Evolutionary conservation across 53 echinoderm and acorn worm species (phyloP).

Genomic region (Glandiceps talaboti): DNA sequence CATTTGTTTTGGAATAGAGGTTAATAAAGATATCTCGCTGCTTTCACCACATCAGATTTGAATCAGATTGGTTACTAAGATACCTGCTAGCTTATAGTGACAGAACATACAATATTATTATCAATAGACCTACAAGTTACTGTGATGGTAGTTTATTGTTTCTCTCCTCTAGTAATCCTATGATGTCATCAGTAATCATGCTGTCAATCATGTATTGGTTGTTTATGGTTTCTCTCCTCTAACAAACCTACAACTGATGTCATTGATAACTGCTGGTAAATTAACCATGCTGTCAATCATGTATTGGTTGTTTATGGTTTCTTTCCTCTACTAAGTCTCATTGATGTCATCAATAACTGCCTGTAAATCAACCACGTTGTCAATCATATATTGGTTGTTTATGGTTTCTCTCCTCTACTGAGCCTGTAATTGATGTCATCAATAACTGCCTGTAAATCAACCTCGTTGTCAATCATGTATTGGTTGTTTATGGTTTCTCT

Average conservation of each 20-base stretch:
- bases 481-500: conserved; percentile 77
- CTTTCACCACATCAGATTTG: no score
- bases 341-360: conserved; percentile 79
- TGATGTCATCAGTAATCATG: no score
- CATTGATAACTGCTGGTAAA: conserved; percentile 54
- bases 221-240: conserved; percentile 63
- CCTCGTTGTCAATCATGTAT: conserved; percentile 77
- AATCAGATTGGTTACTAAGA: no score
- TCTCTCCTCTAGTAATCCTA: no score
- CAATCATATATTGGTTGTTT: conserved; percentile 81
- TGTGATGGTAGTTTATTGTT: no score
- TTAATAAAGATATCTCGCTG: no score
- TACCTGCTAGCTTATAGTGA: no score
- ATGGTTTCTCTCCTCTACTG: conserved; percentile 65
- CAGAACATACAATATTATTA: no score
- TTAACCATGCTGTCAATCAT: conserved; percentile 80
- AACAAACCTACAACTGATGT: conserved; percentile 71
- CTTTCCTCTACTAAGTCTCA: conserved; percentile 53
- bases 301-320: conserved; percentile 80
- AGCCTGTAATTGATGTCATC: conserved; percentile 81
- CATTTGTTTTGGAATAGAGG: no score
- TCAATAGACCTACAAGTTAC: no score
- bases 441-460: conserved; percentile 55
- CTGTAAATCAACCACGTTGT: conserved; percentile 62
- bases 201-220: no score